Base-by-base conservation (phyloP, 2,888 invertebrate genomes). In the Watsonalla binaria region DNA sequence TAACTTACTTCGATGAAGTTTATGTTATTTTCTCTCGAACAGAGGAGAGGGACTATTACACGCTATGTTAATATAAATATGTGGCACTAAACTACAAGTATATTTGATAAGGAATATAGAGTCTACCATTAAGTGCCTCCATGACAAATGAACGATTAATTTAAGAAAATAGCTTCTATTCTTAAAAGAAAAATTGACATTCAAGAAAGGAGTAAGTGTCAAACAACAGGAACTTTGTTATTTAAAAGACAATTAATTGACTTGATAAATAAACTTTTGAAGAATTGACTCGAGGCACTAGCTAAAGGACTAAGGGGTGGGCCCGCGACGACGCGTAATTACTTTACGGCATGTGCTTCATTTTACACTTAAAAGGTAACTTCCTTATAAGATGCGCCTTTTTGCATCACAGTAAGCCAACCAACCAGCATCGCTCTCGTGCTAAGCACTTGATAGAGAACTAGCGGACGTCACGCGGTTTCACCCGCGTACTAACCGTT, bases 251-350 rank as follows among this genome's bases (percentile, higher is more conserved):
- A 77, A 51, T 48, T 88, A 90, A 90, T 90, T 90, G 90, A 90
- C 90, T 78, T 82, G 72, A 59, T 83, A 88, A 84, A 69, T 58
- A 86, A 86, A 84, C 72, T 24, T 24, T 24, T 78, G 69, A 76
- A 59, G 67, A 90, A 89, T 89, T 87, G 88, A 89, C 90, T 76
- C 73, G 82, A 84, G 85, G 86, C 84, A 84, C 80, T 74, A 82
- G 80, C 80, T 79, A 81, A 77, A 73, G 73, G 70, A 72, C 74
- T 74, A 76, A 65, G 59, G 59, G 57, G 63, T 68, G 65, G 64
- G 62, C 61, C 63, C 68, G 60, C 69, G 61, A 55, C 66, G 61
- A 54, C 42, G 0, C 5, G 37, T 37, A 37, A 6, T 24, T 4
- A 24, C 24, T n/a, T n/a, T 24, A 24, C 24, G 24, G 24, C 4